Base-by-base conservation (phyloP, 2,888 invertebrate species). In the Apoda limacodes region DNA sequence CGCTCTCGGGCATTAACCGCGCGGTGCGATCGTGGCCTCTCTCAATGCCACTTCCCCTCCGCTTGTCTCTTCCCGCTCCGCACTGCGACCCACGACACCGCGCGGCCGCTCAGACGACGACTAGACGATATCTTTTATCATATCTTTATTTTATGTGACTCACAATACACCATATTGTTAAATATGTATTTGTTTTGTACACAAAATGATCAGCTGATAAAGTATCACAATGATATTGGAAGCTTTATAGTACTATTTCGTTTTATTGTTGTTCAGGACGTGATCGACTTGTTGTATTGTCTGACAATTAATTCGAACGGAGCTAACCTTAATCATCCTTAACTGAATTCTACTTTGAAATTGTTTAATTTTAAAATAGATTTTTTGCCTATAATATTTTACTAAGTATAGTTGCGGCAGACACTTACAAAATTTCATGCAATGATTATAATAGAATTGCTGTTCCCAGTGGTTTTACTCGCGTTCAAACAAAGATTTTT, bases 1-100 rank as follows among this genome's bases (percentile, higher is more conserved):
- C 48, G 40, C 46, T 48, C 41, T 60, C 68, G 72, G 71, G 67
- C 74, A 72, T 67, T 74, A 72, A 71, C 74, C 74, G 71, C 67
- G 51, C 60, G 43, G 35, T 48, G 46, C 43, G 65, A 62, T 68
- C 69, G 66, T 60, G 75, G 74, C 74, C 75, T 71, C 71, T 65
- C 65, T 68, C 74, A 71, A 71, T 74, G 72, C 67, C 74, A 69
- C 56, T 39, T 49, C 51, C 55, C 39, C 23, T 32, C 35, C 34
- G 31, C 41, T 27, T 22, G 25, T 22, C 26, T 29, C 26, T 29
- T 50, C 48, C 45, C 42, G 41, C 40, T 21, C 49, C 43, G 45
- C 35, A 36, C 38, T 45, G 37, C 42, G 39, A 23, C 23, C 20
- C 9, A 4, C 24, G 33, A 10, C 42, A 35, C 32, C 32, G 25